phyloP scores from a whole-genome alignment of 2,113 vertebrate species.

The Atrichornis clamosus region DNA sequence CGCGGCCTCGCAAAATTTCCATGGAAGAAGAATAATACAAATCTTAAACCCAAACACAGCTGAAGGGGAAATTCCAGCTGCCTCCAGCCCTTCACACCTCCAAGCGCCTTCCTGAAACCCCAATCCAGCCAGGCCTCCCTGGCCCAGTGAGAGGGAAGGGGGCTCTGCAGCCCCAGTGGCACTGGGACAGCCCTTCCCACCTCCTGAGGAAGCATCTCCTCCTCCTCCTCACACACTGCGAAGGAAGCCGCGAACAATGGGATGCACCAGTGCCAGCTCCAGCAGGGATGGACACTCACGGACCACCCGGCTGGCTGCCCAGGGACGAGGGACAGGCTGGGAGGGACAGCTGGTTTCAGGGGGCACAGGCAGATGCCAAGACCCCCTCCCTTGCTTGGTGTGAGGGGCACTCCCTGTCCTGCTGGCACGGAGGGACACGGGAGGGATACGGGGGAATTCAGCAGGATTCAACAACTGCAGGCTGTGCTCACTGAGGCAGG shows the following conservation, averaged over 20 bases:
- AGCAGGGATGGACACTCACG: neutral
- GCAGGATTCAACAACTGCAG: neutral
- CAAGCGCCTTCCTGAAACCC: neutral
- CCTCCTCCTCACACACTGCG: neutral
- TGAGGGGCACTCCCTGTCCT: neutral
- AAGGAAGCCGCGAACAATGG: constrained; percentile 26
- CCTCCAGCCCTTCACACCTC: neutral
- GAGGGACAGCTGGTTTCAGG: neutral
- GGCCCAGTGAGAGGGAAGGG: neutral
- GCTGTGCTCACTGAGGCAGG: neutral
- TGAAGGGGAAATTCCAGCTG: constrained; percentile 25
- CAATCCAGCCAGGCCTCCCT: neutral
- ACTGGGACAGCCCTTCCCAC: neutral
- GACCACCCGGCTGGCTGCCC: neutral
- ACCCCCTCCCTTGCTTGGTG: neutral
- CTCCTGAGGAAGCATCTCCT: neutral
- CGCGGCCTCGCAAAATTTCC: accelerated
- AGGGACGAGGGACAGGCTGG: neutral
- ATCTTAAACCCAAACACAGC: neutral
- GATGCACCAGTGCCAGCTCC: neutral
- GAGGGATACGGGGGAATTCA: accelerated
- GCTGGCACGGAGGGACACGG: accelerated
- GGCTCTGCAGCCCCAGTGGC: neutral
- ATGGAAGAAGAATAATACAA: neutral
- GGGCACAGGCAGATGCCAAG: neutral